Conservation (phyloP, 2,797 vertebrate genomes). For the Acrocephalus scirpaceus region DNA sequence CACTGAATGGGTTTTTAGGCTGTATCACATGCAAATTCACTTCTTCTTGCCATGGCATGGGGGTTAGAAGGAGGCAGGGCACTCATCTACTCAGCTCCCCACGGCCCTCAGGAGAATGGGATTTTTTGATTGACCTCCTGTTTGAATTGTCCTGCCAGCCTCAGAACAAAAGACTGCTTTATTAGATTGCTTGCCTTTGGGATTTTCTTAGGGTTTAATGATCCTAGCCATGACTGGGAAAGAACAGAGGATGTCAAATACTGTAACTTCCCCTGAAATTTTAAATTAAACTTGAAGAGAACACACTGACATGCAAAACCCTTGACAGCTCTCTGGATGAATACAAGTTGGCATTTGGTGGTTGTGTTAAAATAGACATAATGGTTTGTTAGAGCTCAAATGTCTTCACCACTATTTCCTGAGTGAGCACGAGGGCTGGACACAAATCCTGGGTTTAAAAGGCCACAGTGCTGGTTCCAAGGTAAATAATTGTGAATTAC, state of each 20-base stretch:
- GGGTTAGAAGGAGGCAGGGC: not conserved
- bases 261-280: not conserved
- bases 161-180: not conserved
- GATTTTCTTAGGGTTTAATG: not conserved
- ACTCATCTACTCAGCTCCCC: not conserved
- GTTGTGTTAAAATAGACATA: not conserved
- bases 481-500: not conserved
- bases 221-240: not conserved
- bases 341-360: not conserved
- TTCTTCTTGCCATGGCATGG: not conserved
- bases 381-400: not conserved
- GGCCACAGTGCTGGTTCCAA: not conserved
- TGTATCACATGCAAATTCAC: not conserved
- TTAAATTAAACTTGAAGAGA: not conserved
- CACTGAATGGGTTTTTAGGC: not conserved
- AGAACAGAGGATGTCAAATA: not conserved
- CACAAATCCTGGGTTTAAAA: not conserved
- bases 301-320: not conserved
- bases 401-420: not conserved
- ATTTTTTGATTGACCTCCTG: not conserved
- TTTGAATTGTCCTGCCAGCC: not conserved
- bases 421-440: not conserved
- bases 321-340: not conserved
- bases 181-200: not conserved
- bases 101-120: not conserved